A percentile compares a stretch with the other conserved stretches of the same genome.
Evolutionary conservation across 2,888 invertebrate species (phyloP).

Genomic region (Allygus modestus): DNA sequence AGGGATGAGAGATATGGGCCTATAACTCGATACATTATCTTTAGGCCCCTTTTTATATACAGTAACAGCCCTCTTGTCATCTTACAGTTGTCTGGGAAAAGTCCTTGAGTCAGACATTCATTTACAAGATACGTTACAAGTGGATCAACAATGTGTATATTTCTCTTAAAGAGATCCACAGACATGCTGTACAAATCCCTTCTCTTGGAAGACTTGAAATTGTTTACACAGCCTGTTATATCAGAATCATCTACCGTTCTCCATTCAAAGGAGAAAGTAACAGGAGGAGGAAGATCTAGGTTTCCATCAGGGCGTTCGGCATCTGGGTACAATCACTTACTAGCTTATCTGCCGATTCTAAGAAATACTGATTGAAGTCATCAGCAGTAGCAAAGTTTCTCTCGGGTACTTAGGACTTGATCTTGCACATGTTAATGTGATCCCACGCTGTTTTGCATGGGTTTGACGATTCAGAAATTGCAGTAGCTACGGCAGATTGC

Average conservation of each 20-base stretch:
- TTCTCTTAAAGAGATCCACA: neutral
- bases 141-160: neutral
- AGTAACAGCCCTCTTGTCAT: neutral
- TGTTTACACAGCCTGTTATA: neutral
- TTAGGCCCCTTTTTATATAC: neutral
- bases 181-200: neutral
- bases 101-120: neutral
- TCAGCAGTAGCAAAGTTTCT: neutral
- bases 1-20: neutral
- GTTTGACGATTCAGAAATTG: slow-evolving; percentile 9
- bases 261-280: neutral
- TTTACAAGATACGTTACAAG: neutral
- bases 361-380: neutral
- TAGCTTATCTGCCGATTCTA: neutral
- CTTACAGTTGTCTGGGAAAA: neutral
- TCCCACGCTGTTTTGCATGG: slow-evolving; percentile 52
- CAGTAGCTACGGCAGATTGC: neutral
- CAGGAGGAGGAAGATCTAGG: neutral
- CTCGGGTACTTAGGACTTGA: neutral
- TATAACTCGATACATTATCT: neutral
- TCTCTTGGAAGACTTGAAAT: neutral
- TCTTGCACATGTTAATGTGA: slow-evolving; percentile 26
- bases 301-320: neutral
- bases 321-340: neutral
- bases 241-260: neutral